Base-by-base conservation (phyloP, 2,888 invertebrate species). In the Pristionchus maxplancki region DNA sequence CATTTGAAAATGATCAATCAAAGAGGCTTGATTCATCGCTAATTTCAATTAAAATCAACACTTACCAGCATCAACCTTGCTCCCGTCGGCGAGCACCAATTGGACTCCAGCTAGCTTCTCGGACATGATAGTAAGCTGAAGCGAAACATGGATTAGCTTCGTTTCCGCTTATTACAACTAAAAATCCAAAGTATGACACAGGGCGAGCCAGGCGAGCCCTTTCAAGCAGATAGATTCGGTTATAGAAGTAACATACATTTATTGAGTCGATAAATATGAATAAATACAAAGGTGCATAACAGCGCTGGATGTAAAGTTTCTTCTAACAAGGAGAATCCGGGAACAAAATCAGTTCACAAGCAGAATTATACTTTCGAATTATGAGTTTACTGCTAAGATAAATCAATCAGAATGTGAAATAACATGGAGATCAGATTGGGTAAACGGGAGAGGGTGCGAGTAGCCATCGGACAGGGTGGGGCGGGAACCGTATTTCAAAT, bases 21-120 rank as follows among this genome's bases (percentile, higher is more conserved):
- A 64, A 24, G 64, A n/a, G 64, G 28, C 24, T 28, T 28, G 28
- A 28, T 64, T 28, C 64, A 64, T 64, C 28, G 28, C 24, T 11
- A 64, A 64, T 34, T 11, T 24, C n/a, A n/a, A n/a, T n/a, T n/a
- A n/a, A n/a, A n/a, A n/a, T 58, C 44, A 58, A 58, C 17, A 78
- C 78, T 48, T 13, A 78, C 78, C 78, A 37, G 83, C 83, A 44
- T 90, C 90, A n/a, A 89, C 89, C 44, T 89, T 82, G 31, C 48
- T 53, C 1, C 50, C 88, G 48, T 83, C 88, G 28, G 82, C 31
- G 28, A 83, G n/a, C 1, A 83, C 83, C 15, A 88, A 48, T 34
- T 82, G 62, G 15, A 71, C 50, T 44, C 88, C 88, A 67, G 82
- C 83, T 4, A 88, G 67, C 67, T 84, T 48, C 82, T 83, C 83